These are phyloP conservation scores for Drosophila algonquin DNA, from an alignment of 2,888 invertebrate genomes.

Conservation along the genomic window DNA sequence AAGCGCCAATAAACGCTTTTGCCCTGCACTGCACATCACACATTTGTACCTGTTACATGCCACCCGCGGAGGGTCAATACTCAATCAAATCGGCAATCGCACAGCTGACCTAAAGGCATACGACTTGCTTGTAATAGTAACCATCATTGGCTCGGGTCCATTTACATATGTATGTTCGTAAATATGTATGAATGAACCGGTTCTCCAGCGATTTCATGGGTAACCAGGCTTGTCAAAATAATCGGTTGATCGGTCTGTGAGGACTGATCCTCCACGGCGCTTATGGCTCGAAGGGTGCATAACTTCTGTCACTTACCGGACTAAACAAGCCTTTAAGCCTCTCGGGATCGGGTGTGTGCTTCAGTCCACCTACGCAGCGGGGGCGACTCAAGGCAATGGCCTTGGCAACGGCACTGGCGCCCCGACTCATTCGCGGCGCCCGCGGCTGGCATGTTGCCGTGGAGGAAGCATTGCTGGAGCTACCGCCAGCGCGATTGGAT, in stretches of 20 bases:
- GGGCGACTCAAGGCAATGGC: constrained; percentile 79
- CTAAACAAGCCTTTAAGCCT: constrained; percentile 81
- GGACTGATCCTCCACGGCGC: neutral
- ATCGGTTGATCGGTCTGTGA: too few relatives aligned
- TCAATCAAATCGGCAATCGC: neutral
- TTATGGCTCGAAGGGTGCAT: neutral
- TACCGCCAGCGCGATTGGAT: constrained; percentile 72
- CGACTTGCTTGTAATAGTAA: neutral
- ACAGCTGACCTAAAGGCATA: neutral
- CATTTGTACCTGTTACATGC: constrained; percentile 1
- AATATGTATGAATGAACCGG: constrained; percentile 1
- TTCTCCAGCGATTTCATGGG: neutral
- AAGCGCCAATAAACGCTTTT: neutral
- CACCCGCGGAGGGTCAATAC: neutral
- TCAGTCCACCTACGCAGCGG: constrained; percentile 82
- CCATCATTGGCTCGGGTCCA: neutral
- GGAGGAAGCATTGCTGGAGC: constrained; percentile 11
- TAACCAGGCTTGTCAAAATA: neutral
- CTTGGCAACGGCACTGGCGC: constrained; percentile 81
- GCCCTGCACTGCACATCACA: constrained; percentile 7
- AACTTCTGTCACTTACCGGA: constrained; percentile 74
- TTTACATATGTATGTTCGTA: neutral
- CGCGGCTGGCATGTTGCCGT: constrained; percentile 61
- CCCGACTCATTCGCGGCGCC: constrained; percentile 80
- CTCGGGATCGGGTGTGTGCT: constrained; percentile 82